Percentiles rank a stretch among this genome's conserved stretches.
phyloP scores from a whole-genome alignment of 2,888 invertebrate genomes.

The Nymphalis urticae region DNA sequence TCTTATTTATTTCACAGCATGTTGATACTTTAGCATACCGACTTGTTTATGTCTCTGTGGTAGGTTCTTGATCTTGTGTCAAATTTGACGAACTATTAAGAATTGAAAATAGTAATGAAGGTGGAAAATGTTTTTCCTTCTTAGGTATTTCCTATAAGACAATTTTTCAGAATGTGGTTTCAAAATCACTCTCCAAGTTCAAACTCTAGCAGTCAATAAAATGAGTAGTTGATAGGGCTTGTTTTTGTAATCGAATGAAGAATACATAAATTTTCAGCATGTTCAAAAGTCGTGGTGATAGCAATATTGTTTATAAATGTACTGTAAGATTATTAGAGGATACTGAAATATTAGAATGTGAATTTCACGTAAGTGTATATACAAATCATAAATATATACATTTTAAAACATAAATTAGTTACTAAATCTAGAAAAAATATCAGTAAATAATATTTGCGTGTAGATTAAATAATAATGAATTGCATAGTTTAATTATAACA shows the following conservation, averaged over 20 bases:
- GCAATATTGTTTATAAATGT: slow-evolving; percentile 92
- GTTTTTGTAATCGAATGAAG: background rate
- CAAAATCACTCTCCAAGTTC: background rate
- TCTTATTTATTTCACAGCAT: no score
- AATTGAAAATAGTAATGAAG: slow-evolving; percentile 15
- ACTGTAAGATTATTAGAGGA: slow-evolving; percentile 94
- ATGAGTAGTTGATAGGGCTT: slow-evolving; percentile 25
- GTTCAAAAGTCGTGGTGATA: slow-evolving; percentile 87
- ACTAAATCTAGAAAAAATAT: background rate
- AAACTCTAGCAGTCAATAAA: slow-evolving; percentile 7
- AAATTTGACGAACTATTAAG: slow-evolving; percentile 22
- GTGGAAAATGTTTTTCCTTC: slow-evolving; percentile 15
- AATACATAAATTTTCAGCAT: slow-evolving; percentile 51
- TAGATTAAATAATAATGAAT: no score
- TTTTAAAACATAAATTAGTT: background rate
- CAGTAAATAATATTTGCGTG: no score
- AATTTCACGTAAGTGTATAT: slow-evolving; percentile 86
- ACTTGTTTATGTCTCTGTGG: slow-evolving; percentile 11
- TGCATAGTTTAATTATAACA: no score
- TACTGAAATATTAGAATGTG: slow-evolving; percentile 94
- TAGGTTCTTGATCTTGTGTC: slow-evolving; percentile 9
- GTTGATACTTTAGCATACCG: background rate
- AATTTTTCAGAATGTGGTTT: background rate
- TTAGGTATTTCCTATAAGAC: background rate
- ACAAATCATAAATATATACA: background rate